These are phyloP conservation scores for Odontothrips loti DNA, from an alignment of 2,888 invertebrate species.

Conservation along the genomic window DNA sequence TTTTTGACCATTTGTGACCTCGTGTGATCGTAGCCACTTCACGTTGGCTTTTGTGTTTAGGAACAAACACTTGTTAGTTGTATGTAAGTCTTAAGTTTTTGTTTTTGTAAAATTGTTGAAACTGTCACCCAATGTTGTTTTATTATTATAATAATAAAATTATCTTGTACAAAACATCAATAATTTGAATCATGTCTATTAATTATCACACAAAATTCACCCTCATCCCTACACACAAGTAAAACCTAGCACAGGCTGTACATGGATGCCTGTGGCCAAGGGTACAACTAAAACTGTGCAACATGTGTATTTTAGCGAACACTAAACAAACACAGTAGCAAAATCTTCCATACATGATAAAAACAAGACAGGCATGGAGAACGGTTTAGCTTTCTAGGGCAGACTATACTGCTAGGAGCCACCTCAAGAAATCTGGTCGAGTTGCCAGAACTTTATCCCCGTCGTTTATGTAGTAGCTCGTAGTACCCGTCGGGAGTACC, in stretches of 20 bases:
- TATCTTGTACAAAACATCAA: constrained; percentile 20
- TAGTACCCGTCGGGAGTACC: too few relatives aligned
- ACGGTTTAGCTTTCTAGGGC: too few relatives aligned
- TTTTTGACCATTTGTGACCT: constrained; percentile 24
- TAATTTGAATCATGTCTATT: not conserved
- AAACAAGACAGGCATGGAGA: too few relatives aligned
- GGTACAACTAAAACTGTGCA: not conserved
- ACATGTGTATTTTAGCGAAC: not conserved
- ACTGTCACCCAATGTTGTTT: constrained; percentile 23
- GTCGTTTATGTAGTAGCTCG: too few relatives aligned
- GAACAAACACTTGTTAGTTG: not conserved
- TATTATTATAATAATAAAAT: constrained; percentile 24
- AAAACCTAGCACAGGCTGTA: not conserved
- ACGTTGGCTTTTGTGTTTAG: constrained; percentile 6
- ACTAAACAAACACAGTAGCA: too few relatives aligned
- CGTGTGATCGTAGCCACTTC: constrained; percentile 12
- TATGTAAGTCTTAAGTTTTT: constrained; percentile 27
- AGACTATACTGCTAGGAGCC: too few relatives aligned
- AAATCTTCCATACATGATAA: not conserved
- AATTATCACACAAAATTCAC: not conserved
- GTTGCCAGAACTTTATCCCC: too few relatives aligned
- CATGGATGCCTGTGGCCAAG: not conserved
- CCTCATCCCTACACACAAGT: not conserved
- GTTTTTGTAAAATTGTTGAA: constrained; percentile 27
- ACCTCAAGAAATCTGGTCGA: too few relatives aligned